Conservation (phyloP, 1,140 invertebrate genomes). For the Vanessa atalanta region DNA sequence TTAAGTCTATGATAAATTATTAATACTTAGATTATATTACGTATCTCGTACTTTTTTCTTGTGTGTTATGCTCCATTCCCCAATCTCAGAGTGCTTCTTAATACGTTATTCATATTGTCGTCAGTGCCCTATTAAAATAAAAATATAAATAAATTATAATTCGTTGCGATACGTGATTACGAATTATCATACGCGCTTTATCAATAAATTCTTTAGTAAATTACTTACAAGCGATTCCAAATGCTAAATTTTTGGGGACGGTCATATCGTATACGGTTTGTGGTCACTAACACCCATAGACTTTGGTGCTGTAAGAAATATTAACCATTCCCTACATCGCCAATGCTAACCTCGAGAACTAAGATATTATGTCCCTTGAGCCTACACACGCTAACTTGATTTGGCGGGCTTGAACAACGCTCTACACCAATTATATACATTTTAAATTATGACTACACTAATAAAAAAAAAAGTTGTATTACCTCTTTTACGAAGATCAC, state of each 20-base stretch:
- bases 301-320: too few species aligned
- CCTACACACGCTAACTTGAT: too few species aligned
- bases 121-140: background rate
- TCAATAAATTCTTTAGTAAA: too few species aligned
- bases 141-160: background rate
- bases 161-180: background rate
- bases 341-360: too few species aligned
- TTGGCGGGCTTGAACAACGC: too few species aligned
- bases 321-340: too few species aligned
- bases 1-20: conserved; percentile 6
- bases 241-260: too few species aligned
- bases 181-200: background rate
- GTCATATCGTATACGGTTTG: too few species aligned
- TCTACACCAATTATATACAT: too few species aligned
- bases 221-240: too few species aligned
- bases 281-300: too few species aligned
- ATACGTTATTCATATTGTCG: background rate
- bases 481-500: conserved; percentile 46
- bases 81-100: background rate
- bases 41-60: background rate
- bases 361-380: too few species aligned
- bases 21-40: background rate
- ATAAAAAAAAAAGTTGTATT: background rate
- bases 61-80: conserved; percentile 1
- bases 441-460: background rate